These are phyloP conservation scores for Echinometra lucunter DNA, from an alignment of 53 echinoderm and acorn worm genomes.

Conservation along the genomic window DNA sequence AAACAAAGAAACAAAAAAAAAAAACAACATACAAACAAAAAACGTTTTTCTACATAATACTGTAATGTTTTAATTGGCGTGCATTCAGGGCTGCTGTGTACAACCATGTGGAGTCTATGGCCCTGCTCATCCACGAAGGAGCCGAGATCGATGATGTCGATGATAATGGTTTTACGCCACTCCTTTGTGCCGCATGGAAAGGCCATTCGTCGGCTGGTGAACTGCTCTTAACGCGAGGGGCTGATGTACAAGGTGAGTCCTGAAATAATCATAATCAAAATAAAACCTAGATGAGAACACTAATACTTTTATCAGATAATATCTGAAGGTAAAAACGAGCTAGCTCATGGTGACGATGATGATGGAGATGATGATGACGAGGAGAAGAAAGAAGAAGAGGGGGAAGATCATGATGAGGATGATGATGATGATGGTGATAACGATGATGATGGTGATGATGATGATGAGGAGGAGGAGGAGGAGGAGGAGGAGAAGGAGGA, in stretches of 20 bases:
- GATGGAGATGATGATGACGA: not conserved
- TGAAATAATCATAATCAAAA: too few relatives aligned
- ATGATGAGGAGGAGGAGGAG: not conserved
- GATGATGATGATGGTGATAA: not conserved
- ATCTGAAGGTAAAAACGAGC: too few relatives aligned
- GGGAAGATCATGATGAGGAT: not conserved
- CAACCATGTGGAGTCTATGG: conserved; percentile 82
- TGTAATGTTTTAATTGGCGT: not conserved
- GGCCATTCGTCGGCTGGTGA: conserved; percentile 76
- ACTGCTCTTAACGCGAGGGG: conserved; percentile 69
- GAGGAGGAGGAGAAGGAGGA: not conserved
- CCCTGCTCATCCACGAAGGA: conserved; percentile 76
- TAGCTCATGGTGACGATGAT: not conserved
- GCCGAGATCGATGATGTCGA: conserved; percentile 70
- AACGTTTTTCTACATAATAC: too few relatives aligned
- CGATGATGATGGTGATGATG: not conserved
- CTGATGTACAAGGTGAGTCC: conserved; percentile 39
- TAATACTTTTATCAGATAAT: too few relatives aligned
- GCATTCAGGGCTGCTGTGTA: conserved; percentile 77
- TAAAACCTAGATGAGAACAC: too few relatives aligned
- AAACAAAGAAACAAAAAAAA: too few relatives aligned
- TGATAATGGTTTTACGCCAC: conserved; percentile 78
- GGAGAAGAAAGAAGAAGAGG: not conserved
- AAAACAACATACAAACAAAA: too few relatives aligned
- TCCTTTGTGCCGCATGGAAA: conserved; percentile 87